Evolutionary conservation across 2,888 invertebrate species (phyloP).

Genomic region (Blastobasis lacticolella): DNA sequence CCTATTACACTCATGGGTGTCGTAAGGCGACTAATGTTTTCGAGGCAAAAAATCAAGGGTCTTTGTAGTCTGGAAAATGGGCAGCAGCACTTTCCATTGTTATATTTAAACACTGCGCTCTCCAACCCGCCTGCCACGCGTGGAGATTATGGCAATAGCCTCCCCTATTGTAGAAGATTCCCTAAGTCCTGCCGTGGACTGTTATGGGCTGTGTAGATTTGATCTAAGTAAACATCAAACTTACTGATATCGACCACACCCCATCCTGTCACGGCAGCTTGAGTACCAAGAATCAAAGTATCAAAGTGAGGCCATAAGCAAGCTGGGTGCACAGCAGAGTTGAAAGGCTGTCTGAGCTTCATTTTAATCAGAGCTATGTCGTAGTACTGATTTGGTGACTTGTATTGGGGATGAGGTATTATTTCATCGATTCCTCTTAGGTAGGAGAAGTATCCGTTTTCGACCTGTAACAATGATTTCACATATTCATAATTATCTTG

Average conservation of each 20-base stretch:
- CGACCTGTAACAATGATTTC: background rate
- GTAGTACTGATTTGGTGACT: constrained; percentile 20
- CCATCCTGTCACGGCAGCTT: constrained; percentile 22
- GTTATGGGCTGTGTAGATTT: too few species aligned
- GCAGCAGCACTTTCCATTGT: too few species aligned
- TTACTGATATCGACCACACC: constrained; percentile 7
- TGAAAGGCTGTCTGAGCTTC: constrained; percentile 12
- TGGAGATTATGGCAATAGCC: too few species aligned
- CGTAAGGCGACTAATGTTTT: too few species aligned
- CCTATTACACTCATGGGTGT: too few species aligned
- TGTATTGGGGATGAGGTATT: constrained; percentile 17
- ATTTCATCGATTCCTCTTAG: constrained; percentile 1
- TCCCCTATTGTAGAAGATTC: too few species aligned
- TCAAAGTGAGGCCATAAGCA: constrained; percentile 18
- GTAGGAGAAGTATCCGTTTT: background rate
- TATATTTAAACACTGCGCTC: too few species aligned
- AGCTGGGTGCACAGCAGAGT: constrained; percentile 18
- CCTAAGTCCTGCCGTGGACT: too few species aligned
- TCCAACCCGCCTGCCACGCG: too few species aligned
- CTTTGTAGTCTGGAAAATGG: too few species aligned
- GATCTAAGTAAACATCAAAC: background rate
- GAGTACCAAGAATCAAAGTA: constrained; percentile 5
- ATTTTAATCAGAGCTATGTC: constrained; percentile 24
- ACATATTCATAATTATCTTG: too few species aligned
- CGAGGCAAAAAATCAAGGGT: too few species aligned